phyloP scores from a whole-genome alignment of 2,888 invertebrate species.

The Phytoseiulus persimilis region DNA sequence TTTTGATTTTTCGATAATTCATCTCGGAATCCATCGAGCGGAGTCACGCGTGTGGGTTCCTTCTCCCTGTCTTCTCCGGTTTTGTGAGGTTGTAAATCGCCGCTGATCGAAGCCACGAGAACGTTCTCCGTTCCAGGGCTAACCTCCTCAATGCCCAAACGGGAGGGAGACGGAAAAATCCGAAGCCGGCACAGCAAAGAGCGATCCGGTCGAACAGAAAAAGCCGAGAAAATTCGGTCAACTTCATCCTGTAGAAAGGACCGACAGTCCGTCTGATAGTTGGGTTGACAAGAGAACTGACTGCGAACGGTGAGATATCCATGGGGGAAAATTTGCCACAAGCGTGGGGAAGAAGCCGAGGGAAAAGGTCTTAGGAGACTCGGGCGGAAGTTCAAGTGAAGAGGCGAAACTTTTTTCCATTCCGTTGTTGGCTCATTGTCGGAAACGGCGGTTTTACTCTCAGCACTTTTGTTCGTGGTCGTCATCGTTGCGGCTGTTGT shows the following conservation, averaged over 20 bases:
- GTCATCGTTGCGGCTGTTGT: background rate
- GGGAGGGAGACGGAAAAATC: no score
- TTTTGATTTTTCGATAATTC: background rate
- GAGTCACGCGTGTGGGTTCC: background rate
- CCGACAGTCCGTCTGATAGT: no score
- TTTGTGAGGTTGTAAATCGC: background rate
- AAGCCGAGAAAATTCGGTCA: no score
- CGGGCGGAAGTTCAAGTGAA: background rate
- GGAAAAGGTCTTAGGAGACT: background rate
- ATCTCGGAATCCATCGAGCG: background rate
- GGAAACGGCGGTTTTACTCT: background rate
- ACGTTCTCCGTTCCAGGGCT: no score
- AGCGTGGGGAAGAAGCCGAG: background rate
- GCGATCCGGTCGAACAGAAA: no score
- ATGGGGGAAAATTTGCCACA: background rate
- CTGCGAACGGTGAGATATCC: background rate
- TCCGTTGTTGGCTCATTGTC: background rate
- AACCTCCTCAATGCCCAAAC: no score
- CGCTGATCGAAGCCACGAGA: background rate
- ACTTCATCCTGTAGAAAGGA: no score
- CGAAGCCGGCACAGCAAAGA: no score
- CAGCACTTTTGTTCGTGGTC: constrained; percentile 5
- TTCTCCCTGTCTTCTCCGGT: background rate
- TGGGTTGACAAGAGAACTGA: background rate
- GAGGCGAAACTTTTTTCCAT: background rate